Conservation (phyloP, 2,113 vertebrate species). For the Pollachius pollachius region DNA sequence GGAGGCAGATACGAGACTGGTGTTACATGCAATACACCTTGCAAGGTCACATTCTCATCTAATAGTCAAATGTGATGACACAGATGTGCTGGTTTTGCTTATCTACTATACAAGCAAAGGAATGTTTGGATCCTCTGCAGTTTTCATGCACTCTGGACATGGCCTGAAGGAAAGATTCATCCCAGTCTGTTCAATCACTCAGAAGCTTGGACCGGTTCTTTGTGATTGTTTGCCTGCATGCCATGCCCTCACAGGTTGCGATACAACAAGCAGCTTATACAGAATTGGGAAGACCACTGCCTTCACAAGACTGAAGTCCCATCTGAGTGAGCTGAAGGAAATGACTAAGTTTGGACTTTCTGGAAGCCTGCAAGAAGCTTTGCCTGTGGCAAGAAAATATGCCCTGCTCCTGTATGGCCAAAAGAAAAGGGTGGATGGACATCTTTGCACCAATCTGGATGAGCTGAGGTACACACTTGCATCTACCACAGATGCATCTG, state of each 20-base stretch:
- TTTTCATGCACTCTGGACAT: slow-evolving; percentile 12
- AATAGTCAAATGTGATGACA: slow-evolving; percentile 15
- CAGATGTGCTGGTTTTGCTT: slow-evolving; percentile 9
- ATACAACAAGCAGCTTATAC: slow-evolving; percentile 24
- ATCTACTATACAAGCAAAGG: slow-evolving; percentile 9
- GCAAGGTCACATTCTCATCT: slow-evolving; percentile 12
- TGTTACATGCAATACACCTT: slow-evolving; percentile 18
- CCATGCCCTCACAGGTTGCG: slow-evolving; percentile 17
- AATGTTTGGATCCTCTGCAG: slow-evolving; percentile 16
- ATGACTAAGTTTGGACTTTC: slow-evolving; percentile 14
- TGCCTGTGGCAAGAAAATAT: slow-evolving; percentile 16
- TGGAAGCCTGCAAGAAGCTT: slow-evolving; percentile 10
- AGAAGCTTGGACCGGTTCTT: slow-evolving; percentile 19
- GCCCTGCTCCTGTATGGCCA: slow-evolving; percentile 23
- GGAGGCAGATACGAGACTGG: slow-evolving; percentile 16
- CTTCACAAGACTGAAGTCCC: neutral
- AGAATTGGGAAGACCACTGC: slow-evolving; percentile 13
- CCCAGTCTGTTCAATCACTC: slow-evolving; percentile 6
- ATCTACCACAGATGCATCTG: slow-evolving; percentile 12
- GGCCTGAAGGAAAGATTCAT: slow-evolving; percentile 18
- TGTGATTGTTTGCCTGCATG: slow-evolving; percentile 18
- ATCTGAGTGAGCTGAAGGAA: neutral
- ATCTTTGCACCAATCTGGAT: slow-evolving; percentile 19
- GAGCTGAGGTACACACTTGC: slow-evolving; percentile 18
- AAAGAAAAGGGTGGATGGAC: slow-evolving; percentile 21